Evolutionary conservation across 2,113 vertebrate genomes (phyloP).

Genomic region (Engystomops pustulosus): DNA sequence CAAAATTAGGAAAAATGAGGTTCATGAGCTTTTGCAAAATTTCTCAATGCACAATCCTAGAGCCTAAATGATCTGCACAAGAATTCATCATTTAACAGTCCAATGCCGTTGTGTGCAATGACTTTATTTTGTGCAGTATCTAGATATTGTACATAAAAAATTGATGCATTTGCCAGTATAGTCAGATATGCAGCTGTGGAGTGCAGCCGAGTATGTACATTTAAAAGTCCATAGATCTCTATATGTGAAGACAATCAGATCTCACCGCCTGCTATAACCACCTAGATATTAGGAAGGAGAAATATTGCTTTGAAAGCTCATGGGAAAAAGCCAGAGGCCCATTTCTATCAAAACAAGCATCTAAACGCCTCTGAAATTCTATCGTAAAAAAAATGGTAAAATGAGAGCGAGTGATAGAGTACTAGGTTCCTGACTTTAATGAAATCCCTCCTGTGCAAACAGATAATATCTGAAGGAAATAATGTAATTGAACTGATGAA

Average conservation of each 20-base stretch:
- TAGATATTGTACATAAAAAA: too few relatives aligned
- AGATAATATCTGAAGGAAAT: conserved; percentile 24
- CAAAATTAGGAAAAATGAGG: too few relatives aligned
- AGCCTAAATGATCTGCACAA: too few relatives aligned
- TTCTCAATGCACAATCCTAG: too few relatives aligned
- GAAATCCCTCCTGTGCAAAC: conserved; percentile 1
- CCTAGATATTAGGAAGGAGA: background rate
- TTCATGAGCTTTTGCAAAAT: too few relatives aligned
- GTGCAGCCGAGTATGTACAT: too few relatives aligned
- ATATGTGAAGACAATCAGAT: too few relatives aligned
- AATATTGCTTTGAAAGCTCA: background rate
- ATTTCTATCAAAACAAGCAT: background rate
- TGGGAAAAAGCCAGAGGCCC: background rate
- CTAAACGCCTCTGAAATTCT: background rate
- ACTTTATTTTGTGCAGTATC: background rate
- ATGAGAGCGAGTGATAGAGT: background rate
- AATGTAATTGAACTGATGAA: conserved; percentile 8
- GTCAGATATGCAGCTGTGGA: too few relatives aligned
- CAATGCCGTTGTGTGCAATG: too few relatives aligned
- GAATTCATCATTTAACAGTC: too few relatives aligned
- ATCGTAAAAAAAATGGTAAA: background rate
- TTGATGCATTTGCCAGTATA: too few relatives aligned
- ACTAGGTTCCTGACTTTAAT: background rate
- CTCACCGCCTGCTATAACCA: background rate
- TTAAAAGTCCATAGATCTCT: too few relatives aligned